phyloP scores from a whole-genome alignment of 1,140 invertebrate genomes.

The Drosophila nigrodunni region DNA sequence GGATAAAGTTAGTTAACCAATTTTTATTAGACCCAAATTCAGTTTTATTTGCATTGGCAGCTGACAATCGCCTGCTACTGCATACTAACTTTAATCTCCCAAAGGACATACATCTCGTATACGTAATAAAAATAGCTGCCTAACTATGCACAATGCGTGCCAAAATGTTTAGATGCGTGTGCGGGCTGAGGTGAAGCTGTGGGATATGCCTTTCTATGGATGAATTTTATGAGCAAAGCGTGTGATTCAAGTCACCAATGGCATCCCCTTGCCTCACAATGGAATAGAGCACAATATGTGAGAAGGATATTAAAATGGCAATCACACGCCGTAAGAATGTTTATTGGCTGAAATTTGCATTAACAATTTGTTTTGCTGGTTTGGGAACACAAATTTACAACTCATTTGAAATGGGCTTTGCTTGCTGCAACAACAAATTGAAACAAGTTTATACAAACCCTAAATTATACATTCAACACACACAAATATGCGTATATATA shows the following conservation, averaged over 20 bases:
- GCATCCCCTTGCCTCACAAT: constrained; percentile 15
- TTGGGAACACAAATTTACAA: constrained; percentile 48
- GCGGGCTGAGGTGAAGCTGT: too few species aligned
- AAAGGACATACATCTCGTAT: constrained; percentile 6
- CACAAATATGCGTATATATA: neutral
- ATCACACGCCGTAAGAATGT: constrained; percentile 27
- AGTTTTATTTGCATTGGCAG: constrained; percentile 30
- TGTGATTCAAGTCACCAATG: constrained; percentile 31
- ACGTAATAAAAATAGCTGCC: neutral
- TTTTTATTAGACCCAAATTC: constrained; percentile 27
- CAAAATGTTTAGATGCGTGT: neutral
- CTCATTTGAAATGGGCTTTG: constrained; percentile 50
- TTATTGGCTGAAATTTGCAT: constrained; percentile 44
- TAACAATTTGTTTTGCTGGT: constrained; percentile 42
- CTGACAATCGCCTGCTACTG: neutral
- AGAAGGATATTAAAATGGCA: constrained; percentile 55
- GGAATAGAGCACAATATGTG: constrained; percentile 23
- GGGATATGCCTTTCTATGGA: constrained; percentile 30
- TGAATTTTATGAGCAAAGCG: constrained; percentile 54
- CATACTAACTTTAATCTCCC: constrained; percentile 14
- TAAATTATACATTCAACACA: constrained; percentile 14
- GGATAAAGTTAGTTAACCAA: neutral
- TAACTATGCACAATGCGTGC: constrained; percentile 36
- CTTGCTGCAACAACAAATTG: constrained; percentile 8
- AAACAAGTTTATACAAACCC: constrained; percentile 24